Evolutionary conservation across 92 coral and sea anemone species (phyloP).

Genomic region (Porites rus): DNA sequence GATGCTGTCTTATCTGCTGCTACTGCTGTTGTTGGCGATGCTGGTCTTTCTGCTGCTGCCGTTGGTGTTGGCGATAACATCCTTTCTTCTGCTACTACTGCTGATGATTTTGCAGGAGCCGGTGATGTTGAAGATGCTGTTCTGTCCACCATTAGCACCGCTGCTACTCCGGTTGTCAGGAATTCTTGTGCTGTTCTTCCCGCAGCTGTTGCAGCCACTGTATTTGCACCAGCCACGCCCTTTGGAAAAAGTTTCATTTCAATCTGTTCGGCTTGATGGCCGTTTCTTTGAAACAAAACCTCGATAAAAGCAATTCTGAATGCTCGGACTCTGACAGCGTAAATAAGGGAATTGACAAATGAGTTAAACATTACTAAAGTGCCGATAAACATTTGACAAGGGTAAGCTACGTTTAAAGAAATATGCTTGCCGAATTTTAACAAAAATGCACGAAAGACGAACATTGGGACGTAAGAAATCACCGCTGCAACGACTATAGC

Average conservation of each 20-base stretch:
- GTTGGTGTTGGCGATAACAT: background rate
- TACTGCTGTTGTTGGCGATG: no score
- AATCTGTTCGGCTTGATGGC: background rate
- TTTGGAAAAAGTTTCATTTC: background rate
- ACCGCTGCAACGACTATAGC: background rate
- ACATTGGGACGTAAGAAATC: background rate
- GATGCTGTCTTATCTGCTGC: background rate
- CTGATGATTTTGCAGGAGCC: background rate
- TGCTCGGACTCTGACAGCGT: background rate
- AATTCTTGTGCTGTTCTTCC: background rate
- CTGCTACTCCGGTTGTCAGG: background rate
- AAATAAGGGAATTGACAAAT: background rate
- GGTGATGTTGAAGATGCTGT: background rate
- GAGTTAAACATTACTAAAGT: background rate
- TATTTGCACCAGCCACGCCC: background rate
- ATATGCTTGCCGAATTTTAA: background rate
- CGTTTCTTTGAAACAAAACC: background rate
- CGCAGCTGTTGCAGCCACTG: background rate
- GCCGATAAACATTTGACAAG: background rate
- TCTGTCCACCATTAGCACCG: background rate
- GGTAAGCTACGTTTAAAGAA: background rate
- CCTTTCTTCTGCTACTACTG: background rate
- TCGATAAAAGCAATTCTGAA: background rate
- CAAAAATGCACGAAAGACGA: background rate
- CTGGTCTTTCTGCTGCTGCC: no score